phyloP scores from a whole-genome alignment of 2,797 vertebrate genomes.

The Thamnophis elegans region DNA sequence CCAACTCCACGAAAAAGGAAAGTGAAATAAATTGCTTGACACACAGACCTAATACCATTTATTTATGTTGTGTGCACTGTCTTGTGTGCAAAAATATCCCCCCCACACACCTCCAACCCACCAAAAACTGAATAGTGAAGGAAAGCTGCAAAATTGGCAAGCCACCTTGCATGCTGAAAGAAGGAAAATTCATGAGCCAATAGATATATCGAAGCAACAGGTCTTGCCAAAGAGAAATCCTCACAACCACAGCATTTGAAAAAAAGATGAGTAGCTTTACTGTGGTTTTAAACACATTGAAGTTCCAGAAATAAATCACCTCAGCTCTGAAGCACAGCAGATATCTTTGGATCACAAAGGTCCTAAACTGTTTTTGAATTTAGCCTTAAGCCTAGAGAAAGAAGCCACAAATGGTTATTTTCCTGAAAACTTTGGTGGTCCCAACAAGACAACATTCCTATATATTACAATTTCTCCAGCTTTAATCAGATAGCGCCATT shows the following conservation, averaged over 20 bases:
- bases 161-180: neutral
- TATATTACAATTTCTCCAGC: neutral
- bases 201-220: neutral
- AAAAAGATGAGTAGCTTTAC: neutral
- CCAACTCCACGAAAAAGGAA: neutral
- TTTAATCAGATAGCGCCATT: neutral
- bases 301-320: neutral
- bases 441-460: neutral
- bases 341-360: neutral
- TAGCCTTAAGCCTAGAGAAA: neutral
- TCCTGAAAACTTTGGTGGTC: neutral
- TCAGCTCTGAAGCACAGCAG: neutral
- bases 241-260: neutral
- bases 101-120: neutral
- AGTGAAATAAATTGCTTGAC: neutral
- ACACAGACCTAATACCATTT: neutral
- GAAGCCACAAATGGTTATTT: neutral
- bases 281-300: neutral
- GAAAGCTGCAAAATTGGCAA: neutral
- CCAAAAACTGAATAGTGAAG: neutral
- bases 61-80: neutral
- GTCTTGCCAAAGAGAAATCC: neutral
- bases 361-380: neutral
- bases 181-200: neutral
- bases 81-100: neutral